Percentiles rank a stretch among this genome's conserved stretches.
Evolutionary conservation across 2,113 vertebrate species (phyloP).

Genomic region (Dasyprocta punctata): DNA sequence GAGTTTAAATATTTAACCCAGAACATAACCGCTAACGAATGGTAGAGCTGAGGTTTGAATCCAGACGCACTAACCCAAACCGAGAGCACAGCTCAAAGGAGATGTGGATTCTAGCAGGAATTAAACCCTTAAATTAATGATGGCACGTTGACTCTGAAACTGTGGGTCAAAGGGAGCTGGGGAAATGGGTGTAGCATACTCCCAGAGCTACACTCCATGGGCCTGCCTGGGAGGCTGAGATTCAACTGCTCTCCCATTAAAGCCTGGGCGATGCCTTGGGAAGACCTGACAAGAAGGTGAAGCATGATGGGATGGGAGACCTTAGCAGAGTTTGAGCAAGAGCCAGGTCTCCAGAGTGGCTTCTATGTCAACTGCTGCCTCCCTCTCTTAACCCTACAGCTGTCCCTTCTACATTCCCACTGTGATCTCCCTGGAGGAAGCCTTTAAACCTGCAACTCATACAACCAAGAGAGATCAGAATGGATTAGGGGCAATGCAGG

Average conservation of each 20-base stretch:
- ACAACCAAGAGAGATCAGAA: neutral
- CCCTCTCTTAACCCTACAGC: neutral
- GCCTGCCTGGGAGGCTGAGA: neutral
- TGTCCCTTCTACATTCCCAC: neutral
- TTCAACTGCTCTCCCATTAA: neutral
- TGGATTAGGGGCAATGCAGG: neutral
- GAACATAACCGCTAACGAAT: neutral
- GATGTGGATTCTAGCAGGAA: neutral
- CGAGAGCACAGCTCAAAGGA: neutral
- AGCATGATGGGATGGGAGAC: neutral
- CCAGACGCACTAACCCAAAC: neutral
- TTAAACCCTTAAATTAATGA: neutral
- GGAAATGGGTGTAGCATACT: neutral
- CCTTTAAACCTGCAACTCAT: neutral
- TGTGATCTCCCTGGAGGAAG: neutral
- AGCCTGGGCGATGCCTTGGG: neutral
- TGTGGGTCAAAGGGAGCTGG: neutral
- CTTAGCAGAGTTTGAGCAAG: neutral
- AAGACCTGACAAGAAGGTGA: neutral
- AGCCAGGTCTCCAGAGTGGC: neutral
- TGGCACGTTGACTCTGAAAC: neutral
- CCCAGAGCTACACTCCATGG: neutral
- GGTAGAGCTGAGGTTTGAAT: neutral
- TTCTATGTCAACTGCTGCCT: neutral
- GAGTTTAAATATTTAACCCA: slow-evolving; percentile 42